Base-by-base conservation (phyloP, 2,888 invertebrate genomes). In the Tinea pellionella region DNA sequence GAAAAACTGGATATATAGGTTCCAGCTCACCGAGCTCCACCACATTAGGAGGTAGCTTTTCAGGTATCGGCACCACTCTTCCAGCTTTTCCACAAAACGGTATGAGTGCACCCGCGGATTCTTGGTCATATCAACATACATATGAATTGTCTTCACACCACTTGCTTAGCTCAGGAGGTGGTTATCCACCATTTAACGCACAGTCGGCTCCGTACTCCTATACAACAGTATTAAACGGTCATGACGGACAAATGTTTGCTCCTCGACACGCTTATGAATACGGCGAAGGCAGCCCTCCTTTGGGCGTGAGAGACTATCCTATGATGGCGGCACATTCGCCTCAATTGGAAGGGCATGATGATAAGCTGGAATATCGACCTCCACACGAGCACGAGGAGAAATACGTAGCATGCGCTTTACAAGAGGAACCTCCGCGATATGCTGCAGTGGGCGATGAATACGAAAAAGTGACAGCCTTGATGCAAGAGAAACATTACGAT, bases 1-100 rank as follows among this genome's bases (percentile, higher is more conserved):
- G 97, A 41, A 97, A 97, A 80, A 95, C 95, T 0, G 94, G 93
- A 37, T 92, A 92, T 88, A 90, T 93, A 69, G 92, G 91, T 61
- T 90, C 92, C 2, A 92, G 90, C 68, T 90, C 90, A 0, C 92
- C 92, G 0, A 91, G 91, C 66, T 91, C 93, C 1, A 91, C 90
- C 53, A 90, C 90, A 32, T 72, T 92, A 60, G 91, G 93, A 4
- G 92, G 92, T 32, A 90, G 90, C 4, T 89, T 90, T 64, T 80
- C 90, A 51, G 77, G 81, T 59, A 83, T 88, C 62, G 80, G 82
- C 32, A 62, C 66, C 16, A 84, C 80, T 65, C 67, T 87, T 41
- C 83, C 86, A n/a, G 76, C 85, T 1, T 91, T 90, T 67, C 89
- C 90, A 1, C 91, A 91, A 70, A 88, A 87, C 68, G 90, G 90